Evolutionary conservation across 2,797 vertebrate species (phyloP), one percentile per base, ranked within the genome.

Genomic region (Catharus ustulatus): DNA sequence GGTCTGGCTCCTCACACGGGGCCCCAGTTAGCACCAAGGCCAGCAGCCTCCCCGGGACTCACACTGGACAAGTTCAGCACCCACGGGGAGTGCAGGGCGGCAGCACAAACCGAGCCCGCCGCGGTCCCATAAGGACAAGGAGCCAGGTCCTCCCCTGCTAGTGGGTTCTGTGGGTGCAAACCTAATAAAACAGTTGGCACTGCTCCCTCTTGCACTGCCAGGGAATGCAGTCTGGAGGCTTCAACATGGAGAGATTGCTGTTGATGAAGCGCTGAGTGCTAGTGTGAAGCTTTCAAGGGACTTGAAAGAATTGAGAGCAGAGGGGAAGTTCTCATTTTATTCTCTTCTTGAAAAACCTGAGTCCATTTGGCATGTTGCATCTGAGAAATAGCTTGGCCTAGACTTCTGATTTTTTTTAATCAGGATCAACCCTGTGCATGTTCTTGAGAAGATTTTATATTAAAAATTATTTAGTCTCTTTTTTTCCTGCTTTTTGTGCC

Each of bases 221-320:
- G 91, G 75, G 73, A 93, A 75, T 75, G 69, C 51, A 78, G 76
- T 68, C 76, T 75, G 82, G 79, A 97, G 79, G 55, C 62, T 89
- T 81, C 69, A 84, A 48, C 55, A 22, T 36, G 79, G 79, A 81
- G 68, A 80, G 51, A 46, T 5, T 55, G 58, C 18, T 92, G 89
- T 62, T 89, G 90, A 95, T 66, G 43, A 95, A 87, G 84, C 68
- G 83, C 86, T 89, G 88, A 94, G 86, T 62, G 63, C 51, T 75
- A 45, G 51, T 11, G 69, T 55, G 76, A 92, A 75, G 87, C 79
- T 95, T 89, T 91, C 91, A 96, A 94, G 59, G 48, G 87, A 84
- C 81, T 61, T 63, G 16, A 71, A 90, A 49, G 76, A 83, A 93
- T 10, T 57, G 64, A 67, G 61, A 91, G 79, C 43, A 52, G 48